Evolutionary conservation across 2,113 vertebrate genomes (phyloP), one percentile per base, ranked within the genome.

Genomic region (Tringa solitaria): DNA sequence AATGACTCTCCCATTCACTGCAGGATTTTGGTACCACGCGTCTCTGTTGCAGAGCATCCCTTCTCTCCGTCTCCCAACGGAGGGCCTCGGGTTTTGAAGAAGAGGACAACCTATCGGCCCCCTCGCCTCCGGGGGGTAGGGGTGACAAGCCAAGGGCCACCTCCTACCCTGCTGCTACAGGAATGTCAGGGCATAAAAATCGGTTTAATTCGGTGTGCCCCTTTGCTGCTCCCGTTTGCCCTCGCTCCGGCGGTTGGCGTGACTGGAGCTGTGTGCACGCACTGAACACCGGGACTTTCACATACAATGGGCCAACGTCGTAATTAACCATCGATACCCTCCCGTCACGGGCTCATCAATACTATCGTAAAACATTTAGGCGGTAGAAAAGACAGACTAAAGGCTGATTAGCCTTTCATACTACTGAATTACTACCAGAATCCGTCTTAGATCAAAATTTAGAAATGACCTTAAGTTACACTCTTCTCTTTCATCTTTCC

Each of bases 291-390:
- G 7, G 9, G 33, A 73, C 61, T 60, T 51, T 43, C 81, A 33
- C 3, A 6, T 2, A 6, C 22, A 14, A 3, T 0, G 21, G 23
- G 33, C 77, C 33, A 68, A 24, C 0, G 0, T 6, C 46, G n/a
- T 64, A 24, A 6, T 6, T 20, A 41, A 19, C 30, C 63, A 27
- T 1, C 3, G 23, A 48, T 8, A 41, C 4, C 24, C 33, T 45
- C 35, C 64, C 16, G 45, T 4, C 72, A 45, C 19, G 46, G 59
- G 37, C 60, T 70, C 73, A 59, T 6, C 64, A 10, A 59, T 3
- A 12, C 16, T 11, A 10, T 0, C 20, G 30, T 8, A 43, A 74
- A 78, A 57, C 22, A 41, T 15, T 60, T 23, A 60, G 37, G 39
- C 72, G 30, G 16, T 33, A 50, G 5, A 57, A 65, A n/a, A 75